Evolutionary conservation across 2,113 vertebrate genomes (phyloP).

Genomic region (Cryptomyrus ogoouensis): DNA sequence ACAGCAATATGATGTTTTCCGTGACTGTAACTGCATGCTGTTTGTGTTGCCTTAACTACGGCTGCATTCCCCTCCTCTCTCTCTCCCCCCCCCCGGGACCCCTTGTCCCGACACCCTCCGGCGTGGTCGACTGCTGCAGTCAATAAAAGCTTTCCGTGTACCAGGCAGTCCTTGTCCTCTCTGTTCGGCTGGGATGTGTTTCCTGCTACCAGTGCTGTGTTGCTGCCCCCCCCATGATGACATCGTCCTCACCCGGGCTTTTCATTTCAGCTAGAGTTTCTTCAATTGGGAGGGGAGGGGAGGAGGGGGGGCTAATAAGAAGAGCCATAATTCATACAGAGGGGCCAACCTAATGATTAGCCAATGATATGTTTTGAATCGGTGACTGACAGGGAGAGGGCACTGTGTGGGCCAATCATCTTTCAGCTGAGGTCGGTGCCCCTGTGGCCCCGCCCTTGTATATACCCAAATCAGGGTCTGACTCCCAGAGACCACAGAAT

Average conservation of each 20-base stretch:
- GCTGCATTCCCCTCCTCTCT: conserved; percentile 65
- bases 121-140: conserved; percentile 89
- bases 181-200: conserved; percentile 20
- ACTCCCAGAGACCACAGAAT: not conserved
- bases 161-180: conserved; percentile 27
- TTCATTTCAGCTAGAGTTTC: not conserved
- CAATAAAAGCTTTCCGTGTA: conserved; percentile 98
- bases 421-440: not conserved
- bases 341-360: not conserved
- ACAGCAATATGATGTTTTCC: conserved; percentile 97
- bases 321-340: not conserved
- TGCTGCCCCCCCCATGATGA: not conserved
- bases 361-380: not conserved
- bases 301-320: not conserved
- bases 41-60: conserved; percentile 85
- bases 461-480: not conserved
- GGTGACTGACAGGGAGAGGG: not conserved
- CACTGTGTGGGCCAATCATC: not conserved
- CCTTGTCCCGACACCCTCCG: conserved; percentile 66
- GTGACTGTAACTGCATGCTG: conserved; percentile 87
- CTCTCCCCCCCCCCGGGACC: conserved; percentile 57
- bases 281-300: not conserved
- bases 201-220: too few relatives aligned
- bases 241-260: not conserved
- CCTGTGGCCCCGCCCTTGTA: not conserved